Evolutionary conservation across 2,797 vertebrate species (phyloP).

Genomic region (Betta splendens): DNA sequence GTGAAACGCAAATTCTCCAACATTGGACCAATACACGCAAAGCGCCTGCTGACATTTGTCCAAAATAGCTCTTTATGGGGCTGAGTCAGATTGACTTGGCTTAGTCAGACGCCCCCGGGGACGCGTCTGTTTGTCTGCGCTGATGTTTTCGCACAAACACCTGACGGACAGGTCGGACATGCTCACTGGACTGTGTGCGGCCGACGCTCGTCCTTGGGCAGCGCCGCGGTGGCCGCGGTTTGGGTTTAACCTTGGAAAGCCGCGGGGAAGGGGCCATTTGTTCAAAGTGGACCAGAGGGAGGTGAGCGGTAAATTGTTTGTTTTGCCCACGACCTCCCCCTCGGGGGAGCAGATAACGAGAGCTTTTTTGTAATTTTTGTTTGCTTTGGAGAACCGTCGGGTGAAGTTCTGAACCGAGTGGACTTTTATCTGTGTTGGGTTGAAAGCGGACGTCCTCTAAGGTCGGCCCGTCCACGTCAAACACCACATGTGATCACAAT

Average conservation of each 20-base stretch:
- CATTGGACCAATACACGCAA: slow-evolving; percentile 46
- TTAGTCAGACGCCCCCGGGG: slow-evolving; percentile 63
- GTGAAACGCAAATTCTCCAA: slow-evolving; percentile 52
- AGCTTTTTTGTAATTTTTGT: slow-evolving; percentile 50
- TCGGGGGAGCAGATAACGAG: slow-evolving; percentile 52
- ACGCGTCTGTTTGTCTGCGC: slow-evolving; percentile 61
- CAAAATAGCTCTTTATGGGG: slow-evolving; percentile 62
- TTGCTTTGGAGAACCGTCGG: slow-evolving; percentile 22
- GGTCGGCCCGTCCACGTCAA: slow-evolving; percentile 21
- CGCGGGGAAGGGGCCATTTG: slow-evolving; percentile 48
- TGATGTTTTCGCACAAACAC: slow-evolving; percentile 67
- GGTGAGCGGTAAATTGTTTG: slow-evolving; percentile 46
- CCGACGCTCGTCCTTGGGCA: slow-evolving; percentile 43
- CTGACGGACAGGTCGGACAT: slow-evolving; percentile 70
- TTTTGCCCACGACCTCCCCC: slow-evolving; percentile 49
- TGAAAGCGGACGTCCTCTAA: slow-evolving; percentile 11
- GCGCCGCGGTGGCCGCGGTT: slow-evolving; percentile 28
- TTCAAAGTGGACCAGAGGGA: slow-evolving; percentile 48
- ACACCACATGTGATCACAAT: too few relatives aligned
- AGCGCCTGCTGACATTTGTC: slow-evolving; percentile 65
- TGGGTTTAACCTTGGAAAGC: slow-evolving; percentile 59
- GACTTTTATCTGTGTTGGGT: slow-evolving; percentile 6
- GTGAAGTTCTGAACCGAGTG: neutral
- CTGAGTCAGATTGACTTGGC: slow-evolving; percentile 68
- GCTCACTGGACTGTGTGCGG: slow-evolving; percentile 59